Conservation (phyloP, 2,888 invertebrate species). For the Synanthedon tipuliformis region DNA sequence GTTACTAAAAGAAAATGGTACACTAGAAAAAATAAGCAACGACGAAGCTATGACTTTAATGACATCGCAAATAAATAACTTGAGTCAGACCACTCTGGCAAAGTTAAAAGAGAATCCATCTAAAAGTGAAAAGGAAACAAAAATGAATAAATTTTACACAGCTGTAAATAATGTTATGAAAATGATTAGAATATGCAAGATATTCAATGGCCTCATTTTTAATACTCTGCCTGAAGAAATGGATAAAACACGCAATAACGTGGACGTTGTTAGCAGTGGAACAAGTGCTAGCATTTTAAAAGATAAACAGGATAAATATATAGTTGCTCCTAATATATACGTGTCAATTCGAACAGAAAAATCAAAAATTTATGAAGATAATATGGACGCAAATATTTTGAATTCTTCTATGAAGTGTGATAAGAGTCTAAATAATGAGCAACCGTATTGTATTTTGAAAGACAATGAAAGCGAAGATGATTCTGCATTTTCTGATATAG, state of each 20-base stretch:
- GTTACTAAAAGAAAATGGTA: slow-evolving; percentile 64
- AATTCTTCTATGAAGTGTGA: not conserved
- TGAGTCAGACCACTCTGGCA: slow-evolving; percentile 8
- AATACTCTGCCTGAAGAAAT: not conserved
- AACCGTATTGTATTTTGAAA: slow-evolving; percentile 9
- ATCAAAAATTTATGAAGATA: slow-evolving; percentile 9
- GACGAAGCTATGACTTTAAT: slow-evolving; percentile 52
- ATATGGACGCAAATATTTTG: not conserved
- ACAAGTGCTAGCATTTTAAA: slow-evolving; percentile 9
- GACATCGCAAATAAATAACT: slow-evolving; percentile 26
- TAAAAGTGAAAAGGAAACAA: slow-evolving; percentile 6
- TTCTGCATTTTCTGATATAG: slow-evolving; percentile 15
- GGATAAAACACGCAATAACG: not conserved
- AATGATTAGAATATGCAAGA: slow-evolving; percentile 44
- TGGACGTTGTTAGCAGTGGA: not conserved
- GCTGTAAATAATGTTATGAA: slow-evolving; percentile 34
- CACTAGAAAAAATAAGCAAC: slow-evolving; percentile 54
- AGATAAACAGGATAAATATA: slow-evolving; percentile 38
- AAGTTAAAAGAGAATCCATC: slow-evolving; percentile 6
- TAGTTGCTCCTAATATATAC: slow-evolving; percentile 50
- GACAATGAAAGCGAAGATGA: slow-evolving; percentile 27
- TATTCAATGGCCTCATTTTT: slow-evolving; percentile 20
- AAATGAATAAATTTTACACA: slow-evolving; percentile 30
- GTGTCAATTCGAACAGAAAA: slow-evolving; percentile 48
- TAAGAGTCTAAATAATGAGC: not conserved